Base-by-base conservation (phyloP, 2,888 invertebrate species). In the Sinohyriopsis cumingii region DNA sequence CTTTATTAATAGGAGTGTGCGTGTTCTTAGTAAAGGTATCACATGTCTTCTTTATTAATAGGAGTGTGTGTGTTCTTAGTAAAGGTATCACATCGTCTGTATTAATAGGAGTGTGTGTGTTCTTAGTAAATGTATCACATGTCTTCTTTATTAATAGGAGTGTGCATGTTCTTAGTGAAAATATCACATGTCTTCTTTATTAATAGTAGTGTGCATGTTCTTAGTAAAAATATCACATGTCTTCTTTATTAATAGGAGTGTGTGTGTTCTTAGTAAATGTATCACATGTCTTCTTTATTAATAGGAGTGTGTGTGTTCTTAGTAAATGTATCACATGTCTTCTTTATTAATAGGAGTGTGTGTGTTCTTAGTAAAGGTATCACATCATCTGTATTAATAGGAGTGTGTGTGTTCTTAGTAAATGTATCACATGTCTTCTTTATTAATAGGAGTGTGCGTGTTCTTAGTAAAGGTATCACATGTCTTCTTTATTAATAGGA, bases 181-280 rank as follows among this genome's bases (percentile, higher is more conserved):
- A 88, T 89, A 74, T n/a, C n/a, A n/a, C n/a, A n/a, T n/a, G n/a
- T n/a, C n/a, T n/a, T n/a, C n/a, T n/a, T n/a, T n/a, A n/a, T n/a
- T n/a, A n/a, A n/a, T 89, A 20, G 85, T 84, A 65, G 83, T 89
- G 57, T 87, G 87, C 75, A 80, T 85, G 25, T 84, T 85, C 70
- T 82, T 89, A 59, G 81, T 88, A 63, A 89, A 89, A 84, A 88
- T 89, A 74, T n/a, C n/a, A n/a, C n/a, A n/a, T n/a, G n/a, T n/a
- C n/a, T n/a, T n/a, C n/a, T n/a, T n/a, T n/a, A n/a, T n/a, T n/a
- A n/a, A n/a, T 89, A 20, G 85, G 85, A 65, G 83, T 89, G 57
- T 87, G 87, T 74, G 80, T 85, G 25, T 84, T 85, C 70, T 82
- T 89, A 59, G 81, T 88, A 63, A 89, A 89, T 84, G 89, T 89